Evolutionary conservation across 2,888 invertebrate genomes (phyloP).

Genomic region (Orchesellides sinensis): DNA sequence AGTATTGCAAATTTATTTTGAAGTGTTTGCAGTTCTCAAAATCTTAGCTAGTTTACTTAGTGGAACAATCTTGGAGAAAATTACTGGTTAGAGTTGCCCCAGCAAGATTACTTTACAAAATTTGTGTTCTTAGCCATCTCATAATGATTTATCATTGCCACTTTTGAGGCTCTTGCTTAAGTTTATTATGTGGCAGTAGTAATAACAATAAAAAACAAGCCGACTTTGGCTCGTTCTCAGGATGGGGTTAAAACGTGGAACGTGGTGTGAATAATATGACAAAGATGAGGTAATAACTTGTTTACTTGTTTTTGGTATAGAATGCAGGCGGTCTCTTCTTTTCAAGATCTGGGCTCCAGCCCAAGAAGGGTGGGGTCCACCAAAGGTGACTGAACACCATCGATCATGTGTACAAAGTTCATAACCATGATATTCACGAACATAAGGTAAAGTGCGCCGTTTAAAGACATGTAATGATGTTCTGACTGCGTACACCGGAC

Average conservation of each 20-base stretch:
- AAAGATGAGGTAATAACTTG: neutral
- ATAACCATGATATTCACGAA: conserved; percentile 64
- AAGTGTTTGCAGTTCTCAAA: neutral
- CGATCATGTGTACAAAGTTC: conserved; percentile 68
- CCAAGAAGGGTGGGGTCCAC: conserved; percentile 66
- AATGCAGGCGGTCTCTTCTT: conserved; percentile 65
- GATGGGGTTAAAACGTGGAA: conserved; percentile 10
- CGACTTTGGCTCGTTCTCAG: neutral
- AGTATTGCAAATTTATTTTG: conserved; percentile 27
- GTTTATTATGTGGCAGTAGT: neutral
- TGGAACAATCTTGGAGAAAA: neutral
- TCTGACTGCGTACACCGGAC: neutral
- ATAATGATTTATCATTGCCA: neutral
- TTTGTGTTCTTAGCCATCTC: neutral
- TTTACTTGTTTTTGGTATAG: conserved; percentile 36
- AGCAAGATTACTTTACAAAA: neutral
- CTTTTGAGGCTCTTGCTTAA: neutral
- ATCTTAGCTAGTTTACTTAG: neutral
- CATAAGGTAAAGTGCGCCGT: conserved; percentile 36
- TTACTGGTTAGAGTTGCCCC: neutral
- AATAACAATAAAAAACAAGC: neutral
- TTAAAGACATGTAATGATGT: neutral
- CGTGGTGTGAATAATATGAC: conserved; percentile 17
- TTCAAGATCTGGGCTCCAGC: conserved; percentile 52
- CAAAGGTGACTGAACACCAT: conserved; percentile 67